phyloP scores from a whole-genome alignment of 2,797 vertebrate genomes.

The Luscinia luscinia region DNA sequence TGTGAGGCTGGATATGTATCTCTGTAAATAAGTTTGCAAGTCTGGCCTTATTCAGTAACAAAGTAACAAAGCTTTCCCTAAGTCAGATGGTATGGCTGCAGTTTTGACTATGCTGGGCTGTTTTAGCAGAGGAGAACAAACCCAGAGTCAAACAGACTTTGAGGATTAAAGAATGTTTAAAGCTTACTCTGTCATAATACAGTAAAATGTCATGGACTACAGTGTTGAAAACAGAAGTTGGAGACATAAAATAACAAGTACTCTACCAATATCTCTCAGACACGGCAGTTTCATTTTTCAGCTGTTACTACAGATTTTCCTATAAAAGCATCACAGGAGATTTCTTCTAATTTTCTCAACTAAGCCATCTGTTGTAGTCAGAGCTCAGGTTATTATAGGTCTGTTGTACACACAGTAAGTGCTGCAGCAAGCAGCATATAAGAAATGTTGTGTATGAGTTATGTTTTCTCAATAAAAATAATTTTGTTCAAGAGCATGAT shows the following conservation, averaged over 20 bases:
- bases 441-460: background rate
- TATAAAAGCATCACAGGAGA: background rate
- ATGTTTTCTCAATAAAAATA: background rate
- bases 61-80: background rate
- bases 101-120: background rate
- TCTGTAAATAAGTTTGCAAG: background rate
- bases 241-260: background rate
- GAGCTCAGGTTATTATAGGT: background rate
- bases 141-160: background rate
- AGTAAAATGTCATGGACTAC: background rate
- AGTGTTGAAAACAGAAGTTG: background rate
- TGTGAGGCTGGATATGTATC: background rate
- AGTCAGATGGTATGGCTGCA: background rate
- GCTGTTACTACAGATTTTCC: background rate
- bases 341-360: background rate
- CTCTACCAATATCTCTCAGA: background rate
- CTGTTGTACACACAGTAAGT: background rate
- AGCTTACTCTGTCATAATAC: background rate
- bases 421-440: background rate
- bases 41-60: background rate
- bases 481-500: background rate
- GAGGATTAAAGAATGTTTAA: background rate
- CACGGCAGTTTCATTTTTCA: background rate
- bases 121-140: background rate
- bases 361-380: background rate